These are phyloP conservation scores for Boloria euphrosyne DNA, from an alignment of 2,888 invertebrate species.

Conservation along the genomic window DNA sequence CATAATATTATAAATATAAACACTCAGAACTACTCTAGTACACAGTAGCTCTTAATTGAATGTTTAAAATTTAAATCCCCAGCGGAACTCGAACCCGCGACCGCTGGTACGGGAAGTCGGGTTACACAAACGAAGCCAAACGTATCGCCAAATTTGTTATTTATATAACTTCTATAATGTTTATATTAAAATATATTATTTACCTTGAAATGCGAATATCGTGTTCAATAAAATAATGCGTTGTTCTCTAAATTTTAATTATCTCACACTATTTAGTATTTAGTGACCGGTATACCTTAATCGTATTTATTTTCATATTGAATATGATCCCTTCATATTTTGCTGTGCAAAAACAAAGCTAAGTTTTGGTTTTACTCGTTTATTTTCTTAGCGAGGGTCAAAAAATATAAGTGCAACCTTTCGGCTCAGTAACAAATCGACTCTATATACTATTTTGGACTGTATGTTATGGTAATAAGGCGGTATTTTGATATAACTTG, in stretches of 20 bases:
- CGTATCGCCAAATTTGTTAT: no score
- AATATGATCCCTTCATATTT: slow-evolving; percentile 10
- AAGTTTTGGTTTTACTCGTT: slow-evolving; percentile 5
- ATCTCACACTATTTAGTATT: not conserved
- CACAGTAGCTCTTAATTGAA: no score
- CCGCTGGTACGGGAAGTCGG: no score
- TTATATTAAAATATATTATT: no score
- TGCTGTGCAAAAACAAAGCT: slow-evolving; percentile 9
- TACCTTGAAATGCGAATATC: not conserved
- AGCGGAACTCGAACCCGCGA: no score
- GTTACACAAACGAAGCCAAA: no score
- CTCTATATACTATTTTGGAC: not conserved
- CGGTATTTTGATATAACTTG: not conserved
- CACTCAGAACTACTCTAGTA: no score
- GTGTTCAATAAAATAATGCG: no score
- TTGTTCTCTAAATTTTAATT: not conserved
- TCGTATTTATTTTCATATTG: slow-evolving; percentile 4
- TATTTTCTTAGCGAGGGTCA: slow-evolving; percentile 11
- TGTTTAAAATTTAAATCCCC: no score
- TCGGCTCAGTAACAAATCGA: not conserved
- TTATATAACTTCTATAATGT: no score
- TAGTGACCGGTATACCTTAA: not conserved
- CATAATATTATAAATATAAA: no score
- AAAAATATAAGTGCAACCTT: not conserved
- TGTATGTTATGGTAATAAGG: not conserved